A percentile compares a stretch with the other conserved stretches of the same genome.
These are phyloP conservation scores for Carcina quercana DNA, from an alignment of 2,888 invertebrate species.

Conservation along the genomic window DNA sequence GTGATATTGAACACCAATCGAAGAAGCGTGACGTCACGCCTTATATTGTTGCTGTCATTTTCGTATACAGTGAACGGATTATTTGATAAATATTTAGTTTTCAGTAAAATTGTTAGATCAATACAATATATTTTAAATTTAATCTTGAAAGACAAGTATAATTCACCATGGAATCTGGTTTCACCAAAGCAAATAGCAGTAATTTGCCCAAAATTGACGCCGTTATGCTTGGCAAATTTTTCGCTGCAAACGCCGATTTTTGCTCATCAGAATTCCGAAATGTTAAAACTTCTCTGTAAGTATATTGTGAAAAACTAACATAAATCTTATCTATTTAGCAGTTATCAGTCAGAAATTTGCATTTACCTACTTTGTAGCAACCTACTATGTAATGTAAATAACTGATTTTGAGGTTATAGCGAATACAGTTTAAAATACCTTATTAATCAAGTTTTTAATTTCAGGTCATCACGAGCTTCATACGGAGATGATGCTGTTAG, in stretches of 20 bases:
- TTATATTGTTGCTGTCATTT: too few relatives aligned
- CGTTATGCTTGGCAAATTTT: constrained; percentile 16
- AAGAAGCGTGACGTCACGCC: neutral
- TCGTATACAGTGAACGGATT: neutral
- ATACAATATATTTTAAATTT: neutral
- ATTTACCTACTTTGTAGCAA: too few relatives aligned
- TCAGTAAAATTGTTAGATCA: neutral
- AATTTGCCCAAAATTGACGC: constrained; percentile 15
- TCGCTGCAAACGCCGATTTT: constrained; percentile 16
- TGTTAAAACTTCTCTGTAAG: constrained; percentile 19
- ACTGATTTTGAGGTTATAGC: too few relatives aligned
- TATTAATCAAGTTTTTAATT: neutral
- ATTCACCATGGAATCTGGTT: constrained; percentile 12
- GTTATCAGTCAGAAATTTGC: too few relatives aligned
- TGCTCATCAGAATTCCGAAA: constrained; percentile 17
- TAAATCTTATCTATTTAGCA: too few relatives aligned
- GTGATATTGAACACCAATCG: too few relatives aligned
- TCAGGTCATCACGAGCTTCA: constrained; percentile 2
- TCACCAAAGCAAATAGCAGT: constrained; percentile 12
- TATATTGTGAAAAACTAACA: neutral
- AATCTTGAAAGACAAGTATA: neutral
- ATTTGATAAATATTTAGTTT: neutral
- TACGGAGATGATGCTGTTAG: constrained; percentile 4
- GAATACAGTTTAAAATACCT: too few relatives aligned
- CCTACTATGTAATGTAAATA: too few relatives aligned